A percentile compares a stretch with the other conserved stretches of the same genome.
These are phyloP conservation scores for Lepidurus packardi DNA, from an alignment of 1,140 invertebrate genomes.

Conservation along the genomic window DNA sequence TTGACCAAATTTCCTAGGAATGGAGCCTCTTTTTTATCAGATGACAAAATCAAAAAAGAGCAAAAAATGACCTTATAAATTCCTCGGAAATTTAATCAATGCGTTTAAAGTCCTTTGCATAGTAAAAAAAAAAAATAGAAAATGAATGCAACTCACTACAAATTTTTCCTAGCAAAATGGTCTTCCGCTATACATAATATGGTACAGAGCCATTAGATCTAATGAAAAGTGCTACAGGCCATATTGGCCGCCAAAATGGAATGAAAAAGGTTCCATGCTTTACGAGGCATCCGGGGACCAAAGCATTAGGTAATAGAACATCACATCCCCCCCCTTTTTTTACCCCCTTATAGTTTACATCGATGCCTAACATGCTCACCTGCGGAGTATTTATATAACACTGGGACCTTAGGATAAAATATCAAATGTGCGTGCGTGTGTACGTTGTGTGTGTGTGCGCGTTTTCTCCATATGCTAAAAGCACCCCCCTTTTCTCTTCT, in stretches of 20 bases:
- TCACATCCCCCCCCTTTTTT: neutral
- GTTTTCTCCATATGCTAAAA: neutral
- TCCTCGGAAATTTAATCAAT: no score
- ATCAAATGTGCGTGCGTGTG: neutral
- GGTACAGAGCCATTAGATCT: neutral
- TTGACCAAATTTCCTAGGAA: no score
- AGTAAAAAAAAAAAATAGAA: no score
- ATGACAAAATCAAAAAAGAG: no score
- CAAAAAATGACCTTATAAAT: no score
- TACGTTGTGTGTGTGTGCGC: neutral
- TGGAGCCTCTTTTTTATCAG: no score
- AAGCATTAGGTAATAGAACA: neutral
- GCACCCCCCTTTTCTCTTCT: neutral
- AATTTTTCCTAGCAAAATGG: no score
- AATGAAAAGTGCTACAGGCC: neutral
- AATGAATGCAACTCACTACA: no score
- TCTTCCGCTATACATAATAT: no score
- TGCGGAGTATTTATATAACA: neutral
- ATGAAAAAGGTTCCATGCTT: neutral
- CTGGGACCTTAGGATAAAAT: neutral
- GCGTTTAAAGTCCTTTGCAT: no score
- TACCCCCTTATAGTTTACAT: neutral
- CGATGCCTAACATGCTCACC: neutral
- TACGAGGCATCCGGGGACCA: slow-evolving; percentile 1
- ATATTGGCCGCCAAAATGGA: slow-evolving; percentile 4